These are phyloP conservation scores for Microplitis mediator DNA, from an alignment of 1,140 invertebrate genomes.

Conservation along the genomic window DNA sequence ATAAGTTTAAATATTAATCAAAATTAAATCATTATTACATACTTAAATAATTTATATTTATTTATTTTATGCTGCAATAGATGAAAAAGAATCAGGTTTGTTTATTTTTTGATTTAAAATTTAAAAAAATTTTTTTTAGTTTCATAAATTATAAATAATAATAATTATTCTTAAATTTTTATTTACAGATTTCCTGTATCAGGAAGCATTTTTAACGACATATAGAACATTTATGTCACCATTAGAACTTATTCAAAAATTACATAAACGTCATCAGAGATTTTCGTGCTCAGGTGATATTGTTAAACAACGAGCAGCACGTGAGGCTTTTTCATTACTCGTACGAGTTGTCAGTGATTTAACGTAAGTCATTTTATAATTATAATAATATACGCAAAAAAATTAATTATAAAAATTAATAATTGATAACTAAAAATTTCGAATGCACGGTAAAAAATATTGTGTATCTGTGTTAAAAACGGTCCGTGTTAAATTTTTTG, in stretches of 20 bases:
- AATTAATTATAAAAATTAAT: slow-evolving; percentile 16
- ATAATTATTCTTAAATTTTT: slow-evolving; percentile 31
- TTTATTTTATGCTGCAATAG: slow-evolving; percentile 49
- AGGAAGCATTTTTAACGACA: slow-evolving; percentile 96
- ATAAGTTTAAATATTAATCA: too few relatives aligned
- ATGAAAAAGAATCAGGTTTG: slow-evolving; percentile 66
- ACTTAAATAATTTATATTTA: slow-evolving; percentile 13
- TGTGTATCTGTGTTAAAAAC: too few relatives aligned
- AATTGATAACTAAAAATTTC: too few relatives aligned
- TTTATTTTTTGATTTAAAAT: slow-evolving; percentile 22
- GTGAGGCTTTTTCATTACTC: slow-evolving; percentile 86
- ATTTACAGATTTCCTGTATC: slow-evolving; percentile 86
- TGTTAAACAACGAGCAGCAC: slow-evolving; percentile 77
- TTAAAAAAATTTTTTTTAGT: background rate
- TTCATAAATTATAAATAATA: slow-evolving; percentile 19
- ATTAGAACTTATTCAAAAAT: slow-evolving; percentile 84
- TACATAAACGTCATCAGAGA: slow-evolving; percentile 84
- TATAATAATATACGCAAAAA: slow-evolving; percentile 12
- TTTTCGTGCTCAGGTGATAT: slow-evolving; percentile 78
- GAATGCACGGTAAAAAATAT: too few relatives aligned
- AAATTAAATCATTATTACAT: background rate
- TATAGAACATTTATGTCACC: slow-evolving; percentile 94
- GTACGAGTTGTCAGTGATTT: slow-evolving; percentile 92
- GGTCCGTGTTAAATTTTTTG: too few relatives aligned
- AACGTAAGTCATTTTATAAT: slow-evolving; percentile 72